Conservation (phyloP, 2,888 invertebrate genomes). For the Leuctra nigra region DNA sequence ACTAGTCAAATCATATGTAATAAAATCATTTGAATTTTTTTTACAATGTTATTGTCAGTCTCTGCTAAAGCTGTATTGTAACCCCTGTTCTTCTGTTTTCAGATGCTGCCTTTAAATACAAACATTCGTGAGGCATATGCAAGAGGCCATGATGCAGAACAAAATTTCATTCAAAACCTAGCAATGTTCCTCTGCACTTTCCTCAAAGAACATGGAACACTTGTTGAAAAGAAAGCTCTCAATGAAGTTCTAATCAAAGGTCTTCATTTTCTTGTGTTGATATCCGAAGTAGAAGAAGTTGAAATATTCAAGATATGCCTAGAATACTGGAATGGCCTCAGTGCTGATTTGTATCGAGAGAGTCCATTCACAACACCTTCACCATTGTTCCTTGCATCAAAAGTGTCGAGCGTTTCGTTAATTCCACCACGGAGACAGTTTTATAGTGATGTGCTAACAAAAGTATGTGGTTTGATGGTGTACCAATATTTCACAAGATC, state of each 20-base stretch:
- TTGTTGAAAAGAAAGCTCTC: slow-evolving; percentile 76
- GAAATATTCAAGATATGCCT: slow-evolving; percentile 99
- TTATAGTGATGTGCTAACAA: slow-evolving; percentile 74
- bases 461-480: no score
- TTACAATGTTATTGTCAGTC: no score
- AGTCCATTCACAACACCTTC: slow-evolving; percentile 58
- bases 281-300: slow-evolving; percentile 97
- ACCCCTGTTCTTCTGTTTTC: no score
- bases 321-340: slow-evolving; percentile 96
- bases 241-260: slow-evolving; percentile 74
- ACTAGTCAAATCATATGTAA: no score
- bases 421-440: slow-evolving; percentile 54
- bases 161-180: slow-evolving; percentile 97
- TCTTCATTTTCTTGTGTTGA: slow-evolving; percentile 78
- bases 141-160: slow-evolving; percentile 90
- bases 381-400: slow-evolving; percentile 32
- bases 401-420: slow-evolving; percentile 37
- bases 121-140: slow-evolving; percentile 94
- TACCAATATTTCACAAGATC: no score
- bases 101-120: slow-evolving; percentile 84
- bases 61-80: no score
- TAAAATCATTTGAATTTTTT: no score
- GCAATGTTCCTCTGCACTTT: slow-evolving; percentile 96
- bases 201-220: slow-evolving; percentile 89
- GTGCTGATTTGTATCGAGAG: slow-evolving; percentile 87